Conservation (phyloP, 2,797 vertebrate genomes). For the Takifugu rubripes region DNA sequence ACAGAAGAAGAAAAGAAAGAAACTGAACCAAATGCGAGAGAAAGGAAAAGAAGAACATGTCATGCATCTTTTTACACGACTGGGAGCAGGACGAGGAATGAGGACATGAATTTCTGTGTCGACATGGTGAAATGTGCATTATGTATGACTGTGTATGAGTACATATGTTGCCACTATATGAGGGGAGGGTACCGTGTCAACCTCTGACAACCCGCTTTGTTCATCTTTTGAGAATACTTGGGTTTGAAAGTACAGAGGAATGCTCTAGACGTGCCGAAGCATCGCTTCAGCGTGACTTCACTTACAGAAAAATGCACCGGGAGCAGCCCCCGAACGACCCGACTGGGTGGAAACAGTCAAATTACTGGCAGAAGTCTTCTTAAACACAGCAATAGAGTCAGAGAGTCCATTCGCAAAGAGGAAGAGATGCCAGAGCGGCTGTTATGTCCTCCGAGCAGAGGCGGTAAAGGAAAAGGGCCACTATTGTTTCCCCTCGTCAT, state of each 20-base stretch:
- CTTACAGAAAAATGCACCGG: constrained; percentile 7
- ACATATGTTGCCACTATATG: constrained; percentile 60
- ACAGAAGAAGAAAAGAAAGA: constrained; percentile 38
- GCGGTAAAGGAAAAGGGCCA: constrained; percentile 21
- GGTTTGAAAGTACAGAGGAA: constrained; percentile 37
- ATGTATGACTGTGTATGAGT: constrained; percentile 75
- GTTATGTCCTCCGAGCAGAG: constrained; percentile 9
- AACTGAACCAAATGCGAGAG: constrained; percentile 32
- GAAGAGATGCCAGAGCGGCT: constrained; percentile 37
- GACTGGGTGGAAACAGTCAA: constrained; percentile 23
- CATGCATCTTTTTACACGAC: constrained; percentile 83
- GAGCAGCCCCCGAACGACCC: background rate
- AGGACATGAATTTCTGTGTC: constrained; percentile 96
- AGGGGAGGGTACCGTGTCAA: constrained; percentile 53
- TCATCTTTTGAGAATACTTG: constrained; percentile 66
- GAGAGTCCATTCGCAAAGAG: constrained; percentile 9
- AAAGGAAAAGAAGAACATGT: constrained; percentile 61
- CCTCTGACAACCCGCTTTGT: constrained; percentile 26
- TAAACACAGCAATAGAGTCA: background rate
- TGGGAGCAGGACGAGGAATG: constrained; percentile 78
- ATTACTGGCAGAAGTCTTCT: constrained; percentile 21
- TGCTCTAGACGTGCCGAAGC: too few species aligned
- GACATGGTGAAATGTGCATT: constrained; percentile 76
- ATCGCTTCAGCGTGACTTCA: background rate
- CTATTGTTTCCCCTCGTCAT: constrained; percentile 43